These are phyloP conservation scores for Metalampra italica DNA, from an alignment of 2,888 invertebrate species.

Conservation along the genomic window DNA sequence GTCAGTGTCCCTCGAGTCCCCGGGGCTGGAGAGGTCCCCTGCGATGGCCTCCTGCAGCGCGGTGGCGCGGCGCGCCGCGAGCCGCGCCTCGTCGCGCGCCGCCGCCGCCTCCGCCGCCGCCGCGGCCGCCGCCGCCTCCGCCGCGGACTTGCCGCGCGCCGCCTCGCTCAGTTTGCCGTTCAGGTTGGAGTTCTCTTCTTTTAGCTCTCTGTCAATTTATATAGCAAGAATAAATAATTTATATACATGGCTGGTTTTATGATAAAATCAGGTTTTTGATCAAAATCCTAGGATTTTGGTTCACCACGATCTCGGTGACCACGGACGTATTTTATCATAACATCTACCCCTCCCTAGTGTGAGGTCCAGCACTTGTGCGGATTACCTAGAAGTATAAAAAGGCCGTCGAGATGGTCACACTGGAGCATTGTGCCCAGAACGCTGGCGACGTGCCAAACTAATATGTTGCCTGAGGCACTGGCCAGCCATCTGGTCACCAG, in stretches of 20 bases:
- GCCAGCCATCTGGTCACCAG: too few species aligned
- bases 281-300: too few species aligned
- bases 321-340: too few species aligned
- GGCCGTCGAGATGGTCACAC: too few species aligned
- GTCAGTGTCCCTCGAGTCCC: slow-evolving; percentile 78
- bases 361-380: too few species aligned
- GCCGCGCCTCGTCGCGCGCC: slow-evolving; percentile 88
- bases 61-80: slow-evolving; percentile 93
- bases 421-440: too few species aligned
- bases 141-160: slow-evolving; percentile 83
- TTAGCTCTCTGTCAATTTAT: slow-evolving; percentile 77
- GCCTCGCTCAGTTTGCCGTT: slow-evolving; percentile 87
- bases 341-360: too few species aligned
- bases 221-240: neutral
- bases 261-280: too few species aligned
- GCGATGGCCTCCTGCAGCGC: slow-evolving; percentile 96
- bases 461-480: too few species aligned
- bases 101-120: slow-evolving; percentile 85
- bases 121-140: slow-evolving; percentile 85
- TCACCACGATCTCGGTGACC: too few species aligned
- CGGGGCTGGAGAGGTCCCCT: slow-evolving; percentile 86
- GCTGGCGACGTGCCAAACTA: too few species aligned
- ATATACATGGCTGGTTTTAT: neutral
- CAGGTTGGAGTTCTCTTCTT: slow-evolving; percentile 86
- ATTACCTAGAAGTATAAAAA: too few species aligned